phyloP scores from a whole-genome alignment of 2,113 vertebrate genomes.

The Polypterus senegalus region DNA sequence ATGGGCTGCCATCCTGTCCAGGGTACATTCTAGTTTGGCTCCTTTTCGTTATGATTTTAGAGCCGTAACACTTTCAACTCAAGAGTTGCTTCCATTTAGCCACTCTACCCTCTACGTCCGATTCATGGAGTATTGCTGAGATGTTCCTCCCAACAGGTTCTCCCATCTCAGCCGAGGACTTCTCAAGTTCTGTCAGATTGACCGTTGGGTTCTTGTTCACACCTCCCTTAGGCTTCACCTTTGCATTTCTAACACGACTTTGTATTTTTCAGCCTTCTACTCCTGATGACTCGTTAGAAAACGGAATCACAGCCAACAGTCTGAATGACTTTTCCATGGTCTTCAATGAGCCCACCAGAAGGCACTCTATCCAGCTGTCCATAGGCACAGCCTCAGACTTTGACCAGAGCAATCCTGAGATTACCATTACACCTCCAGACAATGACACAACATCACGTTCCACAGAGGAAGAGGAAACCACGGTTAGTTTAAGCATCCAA shows the following conservation, averaged over 20 bases:
- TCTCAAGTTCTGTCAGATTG: not conserved
- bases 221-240: not conserved
- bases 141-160: no score
- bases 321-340: constrained; percentile 77
- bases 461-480: constrained; percentile 13
- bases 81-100: no score
- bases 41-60: no score
- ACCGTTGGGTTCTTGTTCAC: not conserved
- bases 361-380: constrained; percentile 33
- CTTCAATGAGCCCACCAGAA: constrained; percentile 62
- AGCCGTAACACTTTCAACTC: no score
- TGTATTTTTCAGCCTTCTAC: constrained; percentile 60
- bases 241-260: constrained; percentile 6
- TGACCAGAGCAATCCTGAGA: constrained; percentile 66
- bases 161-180: no score
- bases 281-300: constrained; percentile 78
- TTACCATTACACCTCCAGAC: constrained; percentile 61
- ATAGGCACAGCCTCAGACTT: constrained; percentile 21
- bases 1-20: no score
- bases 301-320: constrained; percentile 49
- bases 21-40: no score
- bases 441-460: constrained; percentile 21
- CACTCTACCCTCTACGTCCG: no score
- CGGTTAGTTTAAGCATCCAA: not conserved
- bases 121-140: no score